Evolutionary conservation across 2,797 vertebrate genomes (phyloP).

Genomic region (Sebastes trivittatus): DNA sequence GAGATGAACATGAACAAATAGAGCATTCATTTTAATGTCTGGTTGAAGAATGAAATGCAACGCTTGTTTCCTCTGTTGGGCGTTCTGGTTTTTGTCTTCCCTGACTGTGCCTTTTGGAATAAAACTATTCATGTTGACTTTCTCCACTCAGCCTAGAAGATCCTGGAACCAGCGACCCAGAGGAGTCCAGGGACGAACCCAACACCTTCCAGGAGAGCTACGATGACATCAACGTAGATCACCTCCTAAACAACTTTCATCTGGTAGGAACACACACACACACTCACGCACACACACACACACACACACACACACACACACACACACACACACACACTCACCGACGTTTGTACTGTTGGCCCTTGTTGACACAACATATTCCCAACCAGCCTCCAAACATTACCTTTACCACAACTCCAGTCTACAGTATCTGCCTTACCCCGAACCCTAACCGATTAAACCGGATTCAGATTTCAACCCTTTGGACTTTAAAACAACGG

Average conservation of each 20-base stretch:
- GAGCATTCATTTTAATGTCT: not conserved
- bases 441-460: too few relatives aligned
- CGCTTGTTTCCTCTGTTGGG: not conserved
- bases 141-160: conserved; percentile 83
- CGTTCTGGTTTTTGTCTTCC: not conserved
- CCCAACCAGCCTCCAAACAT: too few relatives aligned
- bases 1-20: too few relatives aligned
- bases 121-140: not conserved
- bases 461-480: not conserved
- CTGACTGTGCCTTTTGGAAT: not conserved
- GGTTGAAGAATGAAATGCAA: not conserved
- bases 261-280: conserved; percentile 79
- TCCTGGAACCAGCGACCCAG: conserved; percentile 78
- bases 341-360: too few relatives aligned
- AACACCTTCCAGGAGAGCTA: conserved; percentile 87
- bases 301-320: not conserved
- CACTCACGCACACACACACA: not conserved
- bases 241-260: conserved; percentile 87
- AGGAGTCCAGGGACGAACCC: conserved; percentile 86
- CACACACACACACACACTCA: not conserved
- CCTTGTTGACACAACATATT: too few relatives aligned
- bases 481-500: too few relatives aligned
- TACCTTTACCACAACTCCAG: too few relatives aligned
- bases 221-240: conserved; percentile 84
- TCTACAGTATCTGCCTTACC: not conserved